These are phyloP conservation scores for Eretmocerus hayati DNA, from an alignment of 2,888 invertebrate species.

Conservation along the genomic window DNA sequence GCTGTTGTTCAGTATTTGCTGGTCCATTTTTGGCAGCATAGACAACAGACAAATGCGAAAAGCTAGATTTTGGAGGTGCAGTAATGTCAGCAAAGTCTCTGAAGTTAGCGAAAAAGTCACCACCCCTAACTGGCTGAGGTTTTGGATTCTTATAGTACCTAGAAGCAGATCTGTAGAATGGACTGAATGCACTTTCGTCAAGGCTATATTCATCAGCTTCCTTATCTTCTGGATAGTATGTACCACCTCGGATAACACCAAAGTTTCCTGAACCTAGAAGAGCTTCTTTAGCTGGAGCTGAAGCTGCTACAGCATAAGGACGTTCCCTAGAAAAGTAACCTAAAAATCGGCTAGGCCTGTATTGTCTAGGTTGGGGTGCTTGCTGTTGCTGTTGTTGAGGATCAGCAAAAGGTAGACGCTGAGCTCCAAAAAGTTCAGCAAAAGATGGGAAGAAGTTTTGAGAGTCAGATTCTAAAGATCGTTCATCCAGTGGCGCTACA, in stretches of 20 bases:
- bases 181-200: constrained; percentile 54
- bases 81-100: constrained; percentile 87
- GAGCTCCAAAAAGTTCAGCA: constrained; percentile 59
- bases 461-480: constrained; percentile 53
- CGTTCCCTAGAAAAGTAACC: constrained; percentile 43
- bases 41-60: constrained; percentile 76
- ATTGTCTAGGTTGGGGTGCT: constrained; percentile 37
- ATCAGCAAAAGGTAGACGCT: constrained; percentile 58
- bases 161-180: constrained; percentile 60
- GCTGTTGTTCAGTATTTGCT: constrained; percentile 52
- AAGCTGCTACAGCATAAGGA: constrained; percentile 33
- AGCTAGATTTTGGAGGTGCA: constrained; percentile 71
- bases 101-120: constrained; percentile 84
- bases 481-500: constrained; percentile 33
- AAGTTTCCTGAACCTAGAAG: constrained; percentile 54
- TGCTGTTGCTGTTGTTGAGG: constrained; percentile 37
- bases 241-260: constrained; percentile 72
- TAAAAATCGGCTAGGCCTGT: constrained; percentile 42
- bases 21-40: constrained; percentile 76
- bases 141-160: constrained; percentile 66
- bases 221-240: constrained; percentile 65
- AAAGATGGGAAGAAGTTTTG: constrained; percentile 76
- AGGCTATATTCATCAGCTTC: constrained; percentile 60
- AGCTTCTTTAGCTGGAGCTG: constrained; percentile 45
- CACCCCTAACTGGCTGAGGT: constrained; percentile 60